phyloP scores from a whole-genome alignment of 2,888 invertebrate genomes.

The Arge pagana region DNA sequence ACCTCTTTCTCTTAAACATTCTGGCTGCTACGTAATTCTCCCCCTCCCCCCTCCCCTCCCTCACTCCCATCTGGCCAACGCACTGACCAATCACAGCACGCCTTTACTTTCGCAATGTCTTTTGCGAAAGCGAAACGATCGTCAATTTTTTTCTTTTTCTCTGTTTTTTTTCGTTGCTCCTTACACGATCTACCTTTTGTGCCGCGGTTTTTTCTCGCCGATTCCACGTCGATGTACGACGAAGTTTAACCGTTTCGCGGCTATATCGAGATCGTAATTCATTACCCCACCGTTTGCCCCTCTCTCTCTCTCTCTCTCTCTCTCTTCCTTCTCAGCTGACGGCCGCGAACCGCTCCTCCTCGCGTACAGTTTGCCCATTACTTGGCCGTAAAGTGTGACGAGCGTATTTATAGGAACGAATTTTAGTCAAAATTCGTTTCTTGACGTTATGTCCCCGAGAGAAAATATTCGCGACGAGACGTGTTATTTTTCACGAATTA shows the following conservation, averaged over 20 bases:
- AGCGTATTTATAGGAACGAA: slow-evolving; percentile 12
- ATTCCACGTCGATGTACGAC: no score
- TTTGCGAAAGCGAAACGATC: no score
- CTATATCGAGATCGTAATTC: slow-evolving; percentile 4
- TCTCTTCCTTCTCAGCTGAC: not conserved
- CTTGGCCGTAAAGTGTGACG: slow-evolving; percentile 12
- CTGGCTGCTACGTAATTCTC: slow-evolving; percentile 26
- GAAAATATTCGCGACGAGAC: no score
- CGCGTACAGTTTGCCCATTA: not conserved
- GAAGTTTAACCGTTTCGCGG: slow-evolving; percentile 6
- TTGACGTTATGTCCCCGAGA: no score
- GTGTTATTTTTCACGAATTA: no score
- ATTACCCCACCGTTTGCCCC: not conserved
- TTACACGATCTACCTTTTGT: no score
- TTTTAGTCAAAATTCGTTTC: not conserved
- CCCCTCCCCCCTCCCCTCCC: not conserved
- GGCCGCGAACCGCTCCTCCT: not conserved
- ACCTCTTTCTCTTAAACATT: slow-evolving; percentile 46
- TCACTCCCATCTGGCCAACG: no score
- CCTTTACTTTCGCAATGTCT: no score
- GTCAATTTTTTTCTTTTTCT: no score
- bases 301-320: not conserved
- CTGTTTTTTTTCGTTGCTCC: no score
- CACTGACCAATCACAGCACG: no score
- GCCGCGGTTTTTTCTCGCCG: no score